phyloP scores from a whole-genome alignment of 2,113 vertebrate species.

The Protobothrops mucrosquamatus region DNA sequence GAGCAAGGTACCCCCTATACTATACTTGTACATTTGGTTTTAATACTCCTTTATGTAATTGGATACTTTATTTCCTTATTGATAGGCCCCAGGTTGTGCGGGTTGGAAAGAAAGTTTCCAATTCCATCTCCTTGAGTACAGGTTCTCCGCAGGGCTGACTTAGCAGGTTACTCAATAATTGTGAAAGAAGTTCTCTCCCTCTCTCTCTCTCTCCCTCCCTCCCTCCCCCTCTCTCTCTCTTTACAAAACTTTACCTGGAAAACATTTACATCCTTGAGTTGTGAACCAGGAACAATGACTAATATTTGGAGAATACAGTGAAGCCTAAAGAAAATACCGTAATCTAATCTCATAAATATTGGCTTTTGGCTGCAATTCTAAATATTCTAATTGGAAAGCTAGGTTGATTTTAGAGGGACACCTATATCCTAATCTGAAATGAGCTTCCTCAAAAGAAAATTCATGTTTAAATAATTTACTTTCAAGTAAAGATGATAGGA shows the following conservation, averaged over 20 bases:
- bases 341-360: not conserved
- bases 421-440: not conserved
- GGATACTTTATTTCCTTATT: no score
- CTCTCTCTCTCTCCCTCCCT: no score
- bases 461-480: not conserved
- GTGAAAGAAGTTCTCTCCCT: not conserved
- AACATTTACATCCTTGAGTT: not conserved
- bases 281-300: not conserved
- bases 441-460: not conserved
- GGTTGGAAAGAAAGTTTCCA: no score
- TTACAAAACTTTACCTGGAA: not conserved
- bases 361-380: not conserved
- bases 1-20: no score
- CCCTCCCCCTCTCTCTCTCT: not conserved
- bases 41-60: no score
- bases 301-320: not conserved
- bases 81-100: no score
- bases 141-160: no score
- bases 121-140: no score
- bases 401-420: not conserved
- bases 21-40: no score
- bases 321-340: not conserved
- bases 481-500: not conserved
- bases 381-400: not conserved
- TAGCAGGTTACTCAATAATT: not conserved